Base-by-base conservation (phyloP, 1,140 invertebrate species). In the Pseudomyrmex dendroicus region DNA sequence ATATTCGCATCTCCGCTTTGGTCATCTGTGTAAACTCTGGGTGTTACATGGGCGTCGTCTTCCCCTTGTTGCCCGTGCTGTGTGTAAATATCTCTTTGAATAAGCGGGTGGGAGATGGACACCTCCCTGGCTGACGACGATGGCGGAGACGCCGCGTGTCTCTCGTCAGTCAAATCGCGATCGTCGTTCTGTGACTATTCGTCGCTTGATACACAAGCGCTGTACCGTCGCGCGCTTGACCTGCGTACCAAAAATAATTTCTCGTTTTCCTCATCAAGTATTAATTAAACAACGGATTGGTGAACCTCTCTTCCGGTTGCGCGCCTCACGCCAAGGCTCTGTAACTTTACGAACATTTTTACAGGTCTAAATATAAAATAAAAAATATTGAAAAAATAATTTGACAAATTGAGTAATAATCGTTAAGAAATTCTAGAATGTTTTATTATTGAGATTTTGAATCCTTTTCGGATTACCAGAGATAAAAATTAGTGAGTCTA, bases 131-230 rank as follows among this genome's bases (percentile, higher is more conserved):
- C 84, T 84, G n/a, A 4, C 25, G 44, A 22, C 44, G 20, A n/a
- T 22, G 25, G 20, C 22, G 64, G 15, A 25, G 90, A 90, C 86
- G 90, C 84, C 78, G 63, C 78, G 89, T 85, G 84, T 89, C 87
- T 80, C 62, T 91, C 88, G 85, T 90, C 90, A 91, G 91, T 92
- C 86, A 89, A 90, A 92, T 89, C 85, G 89, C 84, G 89, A 91
- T 82, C 85, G 89, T 89, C 84, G 72, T 64, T 73, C 74, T 66
- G 80, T 50, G 68, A 83, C 50, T 68, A 82, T 66, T 20, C 73
- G 57, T 67, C 73, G 10, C 35, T 56, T 56, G 25, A n/a, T 67
- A 50, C 35, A 48, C 20, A 66, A 35, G 66, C 5, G 50, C 46
- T 70, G 46, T 15, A 25, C 22, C 15, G 25, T 12, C 9, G 54